Conservation (phyloP, 1,140 invertebrate species). For the Aleiodes sp. region DNA sequence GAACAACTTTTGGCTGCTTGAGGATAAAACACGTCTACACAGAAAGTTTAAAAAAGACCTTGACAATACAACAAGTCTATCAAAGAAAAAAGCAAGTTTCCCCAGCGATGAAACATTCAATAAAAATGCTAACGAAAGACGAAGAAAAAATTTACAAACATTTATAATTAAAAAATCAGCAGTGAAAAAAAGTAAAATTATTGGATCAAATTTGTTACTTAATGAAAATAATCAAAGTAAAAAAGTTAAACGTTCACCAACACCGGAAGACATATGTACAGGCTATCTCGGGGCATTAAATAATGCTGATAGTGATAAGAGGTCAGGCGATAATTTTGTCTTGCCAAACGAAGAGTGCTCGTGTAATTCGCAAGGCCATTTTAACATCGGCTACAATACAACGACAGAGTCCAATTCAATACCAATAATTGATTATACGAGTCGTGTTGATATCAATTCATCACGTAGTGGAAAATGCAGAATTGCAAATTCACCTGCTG, state of each 20-base stretch:
- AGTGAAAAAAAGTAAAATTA: too few relatives aligned
- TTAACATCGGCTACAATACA: neutral
- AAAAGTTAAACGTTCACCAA: slow-evolving; percentile 53
- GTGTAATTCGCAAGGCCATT: neutral
- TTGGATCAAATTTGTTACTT: too few relatives aligned
- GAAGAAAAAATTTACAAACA: neutral
- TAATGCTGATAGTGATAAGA: slow-evolving; percentile 41
- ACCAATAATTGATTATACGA: neutral
- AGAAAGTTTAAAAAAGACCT: neutral
- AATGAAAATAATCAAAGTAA: neutral
- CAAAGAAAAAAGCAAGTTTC: slow-evolving; percentile 10
- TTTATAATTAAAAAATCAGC: too few relatives aligned
- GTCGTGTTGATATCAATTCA: slow-evolving; percentile 18
- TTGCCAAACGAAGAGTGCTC: slow-evolving; percentile 11
- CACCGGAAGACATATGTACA: slow-evolving; percentile 42
- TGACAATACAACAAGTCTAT: neutral
- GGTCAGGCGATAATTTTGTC: slow-evolving; percentile 48
- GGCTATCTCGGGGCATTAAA: slow-evolving; percentile 31
- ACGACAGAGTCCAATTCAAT: too few relatives aligned
- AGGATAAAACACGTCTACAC: slow-evolving; percentile 28
- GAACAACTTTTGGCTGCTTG: slow-evolving; percentile 41
- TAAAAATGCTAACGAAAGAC: neutral
- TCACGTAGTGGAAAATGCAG: slow-evolving; percentile 41
- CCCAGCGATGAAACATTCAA: neutral
- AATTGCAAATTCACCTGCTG: slow-evolving; percentile 43